These are phyloP conservation scores for Ectropis crepuscularia DNA, from an alignment of 2,888 invertebrate genomes.

Conservation along the genomic window DNA sequence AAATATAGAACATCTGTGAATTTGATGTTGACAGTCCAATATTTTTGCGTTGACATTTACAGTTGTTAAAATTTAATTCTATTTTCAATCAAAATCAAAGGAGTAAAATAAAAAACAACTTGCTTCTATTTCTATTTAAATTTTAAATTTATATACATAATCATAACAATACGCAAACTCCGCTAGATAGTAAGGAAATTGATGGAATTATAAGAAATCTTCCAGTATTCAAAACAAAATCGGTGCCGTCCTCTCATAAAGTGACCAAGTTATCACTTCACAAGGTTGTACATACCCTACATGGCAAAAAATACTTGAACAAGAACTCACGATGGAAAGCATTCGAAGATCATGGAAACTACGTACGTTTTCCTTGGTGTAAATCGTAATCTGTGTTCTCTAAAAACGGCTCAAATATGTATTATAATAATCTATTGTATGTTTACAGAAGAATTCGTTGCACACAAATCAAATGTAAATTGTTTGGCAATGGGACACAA, in stretches of 20 bases:
- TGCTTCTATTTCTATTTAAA: too few species aligned
- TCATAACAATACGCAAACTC: too few species aligned
- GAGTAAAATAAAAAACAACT: too few species aligned
- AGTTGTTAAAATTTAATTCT: too few species aligned
- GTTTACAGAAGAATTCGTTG: constrained; percentile 92
- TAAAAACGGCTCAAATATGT: too few species aligned
- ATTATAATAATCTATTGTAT: not conserved
- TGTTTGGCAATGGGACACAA: constrained; percentile 95
- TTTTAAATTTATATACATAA: too few species aligned
- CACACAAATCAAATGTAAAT: constrained; percentile 94
- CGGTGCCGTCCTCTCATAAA: not conserved
- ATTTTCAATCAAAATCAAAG: too few species aligned
- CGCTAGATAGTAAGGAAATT: too few species aligned
- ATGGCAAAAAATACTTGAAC: constrained; percentile 53
- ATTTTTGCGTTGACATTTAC: too few species aligned
- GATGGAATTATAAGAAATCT: not conserved
- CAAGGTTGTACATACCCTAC: constrained; percentile 52
- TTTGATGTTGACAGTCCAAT: too few species aligned
- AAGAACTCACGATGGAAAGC: constrained; percentile 71
- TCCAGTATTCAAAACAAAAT: not conserved
- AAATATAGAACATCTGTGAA: too few species aligned
- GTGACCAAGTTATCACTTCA: constrained; percentile 14
- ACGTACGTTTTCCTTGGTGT: constrained; percentile 84
- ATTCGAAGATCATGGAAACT: constrained; percentile 92
- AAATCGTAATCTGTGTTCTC: not conserved